Evolutionary conservation across 2,113 vertebrate genomes (phyloP).

Genomic region (Hypocryptadius cinnamomeus): DNA sequence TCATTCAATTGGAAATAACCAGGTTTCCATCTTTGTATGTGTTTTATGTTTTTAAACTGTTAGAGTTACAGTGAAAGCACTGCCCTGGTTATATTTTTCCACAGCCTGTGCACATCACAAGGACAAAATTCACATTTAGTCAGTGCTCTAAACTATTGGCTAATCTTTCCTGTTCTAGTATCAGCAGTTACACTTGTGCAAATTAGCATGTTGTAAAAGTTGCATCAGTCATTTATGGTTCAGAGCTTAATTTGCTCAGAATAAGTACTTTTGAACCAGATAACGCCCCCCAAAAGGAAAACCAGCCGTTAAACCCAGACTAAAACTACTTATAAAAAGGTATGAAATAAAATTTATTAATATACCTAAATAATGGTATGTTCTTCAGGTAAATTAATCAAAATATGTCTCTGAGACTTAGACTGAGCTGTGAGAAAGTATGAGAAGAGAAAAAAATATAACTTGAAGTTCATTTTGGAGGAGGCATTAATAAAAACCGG

Average conservation of each 20-base stretch:
- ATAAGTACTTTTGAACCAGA: not conserved
- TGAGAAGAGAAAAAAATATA: not conserved
- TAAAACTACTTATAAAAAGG: not conserved
- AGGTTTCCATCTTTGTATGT: not conserved
- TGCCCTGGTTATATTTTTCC: not conserved
- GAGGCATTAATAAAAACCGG: not conserved
- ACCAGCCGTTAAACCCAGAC: not conserved
- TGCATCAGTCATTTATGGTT: not conserved
- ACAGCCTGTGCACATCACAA: not conserved
- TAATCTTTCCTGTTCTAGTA: not conserved
- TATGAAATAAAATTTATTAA: not conserved
- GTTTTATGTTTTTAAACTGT: not conserved
- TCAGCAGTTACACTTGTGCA: not conserved
- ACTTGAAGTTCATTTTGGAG: not conserved
- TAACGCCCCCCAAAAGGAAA: not conserved
- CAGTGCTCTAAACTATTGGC: not conserved
- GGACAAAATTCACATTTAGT: not conserved
- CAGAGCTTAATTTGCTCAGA: not conserved
- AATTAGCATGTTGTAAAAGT: not conserved
- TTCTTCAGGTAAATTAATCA: not conserved
- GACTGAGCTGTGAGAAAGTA: not conserved
- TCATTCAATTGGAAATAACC: not conserved
- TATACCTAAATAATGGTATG: not conserved
- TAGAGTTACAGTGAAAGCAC: not conserved
- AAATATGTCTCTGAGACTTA: not conserved